These are phyloP conservation scores for Fundulus diaphanus DNA, from an alignment of 2,797 vertebrate genomes.

Conservation along the genomic window DNA sequence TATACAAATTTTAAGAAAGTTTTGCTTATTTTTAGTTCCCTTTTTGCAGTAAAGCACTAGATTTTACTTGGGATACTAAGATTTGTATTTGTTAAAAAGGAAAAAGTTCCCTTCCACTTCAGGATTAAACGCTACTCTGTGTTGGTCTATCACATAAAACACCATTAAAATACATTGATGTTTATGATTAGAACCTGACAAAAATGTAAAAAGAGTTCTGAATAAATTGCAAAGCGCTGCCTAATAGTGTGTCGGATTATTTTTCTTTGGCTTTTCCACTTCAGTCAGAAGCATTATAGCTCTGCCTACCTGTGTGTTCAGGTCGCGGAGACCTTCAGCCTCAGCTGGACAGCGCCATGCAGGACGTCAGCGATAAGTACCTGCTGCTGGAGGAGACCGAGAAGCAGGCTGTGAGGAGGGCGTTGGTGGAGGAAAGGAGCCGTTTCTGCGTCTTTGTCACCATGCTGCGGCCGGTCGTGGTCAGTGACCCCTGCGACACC, in stretches of 20 bases:
- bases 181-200: not conserved
- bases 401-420: conserved; percentile 93
- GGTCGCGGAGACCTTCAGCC: conserved; percentile 95
- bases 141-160: not conserved
- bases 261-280: not conserved
- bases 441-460: conserved; percentile 93
- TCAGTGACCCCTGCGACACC: conserved; percentile 71
- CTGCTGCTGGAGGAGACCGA: conserved; percentile 93
- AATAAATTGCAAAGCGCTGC: too few species aligned
- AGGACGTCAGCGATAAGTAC: conserved; percentile 94
- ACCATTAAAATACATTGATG: not conserved
- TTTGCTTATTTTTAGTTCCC: too few species aligned
- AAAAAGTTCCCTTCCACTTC: not conserved
- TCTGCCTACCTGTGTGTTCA: conserved; percentile 53
- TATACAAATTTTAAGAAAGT: too few species aligned
- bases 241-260: too few species aligned
- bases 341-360: conserved; percentile 94
- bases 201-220: not conserved
- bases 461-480: conserved; percentile 93
- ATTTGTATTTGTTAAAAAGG: not conserved
- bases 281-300: not conserved
- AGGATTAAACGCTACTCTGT: not conserved
- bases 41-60: too few species aligned
- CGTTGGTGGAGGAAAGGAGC: conserved; percentile 91
- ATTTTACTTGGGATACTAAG: not conserved